Base-by-base conservation (phyloP, 2,797 vertebrate species). In the Hirundo rustica region DNA sequence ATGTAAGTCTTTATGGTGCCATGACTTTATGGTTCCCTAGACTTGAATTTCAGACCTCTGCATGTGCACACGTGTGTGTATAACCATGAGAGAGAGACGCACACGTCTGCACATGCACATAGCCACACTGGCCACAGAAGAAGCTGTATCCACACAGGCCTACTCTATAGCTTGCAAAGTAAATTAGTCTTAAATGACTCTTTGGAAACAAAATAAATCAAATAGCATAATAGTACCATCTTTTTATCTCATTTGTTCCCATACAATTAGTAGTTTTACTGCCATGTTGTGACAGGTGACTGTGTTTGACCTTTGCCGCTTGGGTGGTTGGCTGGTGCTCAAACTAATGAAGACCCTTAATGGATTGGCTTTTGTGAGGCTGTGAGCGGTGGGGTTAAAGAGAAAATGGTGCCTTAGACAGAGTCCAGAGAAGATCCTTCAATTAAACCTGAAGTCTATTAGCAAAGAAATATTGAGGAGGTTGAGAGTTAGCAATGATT, bases 191-290 rank as follows among this genome's bases (percentile, higher is more conserved):
- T 97, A 97, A 98, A 97, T 97, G 96, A 97, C 95, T 97, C 97
- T 98, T 98, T 97, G 95, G 97, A 97, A 98, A 97, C 96, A 98
- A 98, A 97, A 98, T 98, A 98, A 98, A 98, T 98, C 97, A 98
- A 96, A 97, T 97, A 95, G 95, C 96, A 97, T 98, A 98, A 98
- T 97, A 97, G 96, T 98, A 97, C 97, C 94, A 97, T 98, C 97
- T 97, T 97, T 97, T 98, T 97, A 97, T 98, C 97, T 98, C 97
- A 98, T 97, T 98, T 97, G 97, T 98, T 98, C 97, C 97, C 96
- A 97, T 97, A 98, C 97, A 98, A 98, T 98, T 98, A 98, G 97
- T 97, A 97, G 97, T 98, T 98, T 98, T 98, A 98, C 97, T 97
- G 97, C 97, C 97, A 97, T 98, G 97, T 98, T 98, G 97, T 98